Conservation (phyloP, 2,113 vertebrate species). For the Hyperopisus bebe region DNA sequence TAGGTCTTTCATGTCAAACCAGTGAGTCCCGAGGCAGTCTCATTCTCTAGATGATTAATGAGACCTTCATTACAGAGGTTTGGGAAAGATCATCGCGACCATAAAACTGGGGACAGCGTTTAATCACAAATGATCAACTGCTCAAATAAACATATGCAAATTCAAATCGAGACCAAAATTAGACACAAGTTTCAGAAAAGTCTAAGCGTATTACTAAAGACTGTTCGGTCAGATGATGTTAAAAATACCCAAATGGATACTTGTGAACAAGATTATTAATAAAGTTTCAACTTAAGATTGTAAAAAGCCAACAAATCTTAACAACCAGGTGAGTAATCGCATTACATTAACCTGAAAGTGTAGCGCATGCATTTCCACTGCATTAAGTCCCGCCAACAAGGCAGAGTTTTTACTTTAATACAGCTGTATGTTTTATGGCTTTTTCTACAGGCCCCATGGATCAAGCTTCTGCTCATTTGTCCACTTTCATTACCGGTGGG, state of each 20-base stretch:
- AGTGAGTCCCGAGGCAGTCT: background rate
- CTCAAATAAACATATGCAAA: background rate
- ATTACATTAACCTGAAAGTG: background rate
- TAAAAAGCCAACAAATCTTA: background rate
- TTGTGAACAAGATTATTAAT: background rate
- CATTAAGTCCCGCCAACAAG: background rate
- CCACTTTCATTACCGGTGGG: conserved; percentile 28
- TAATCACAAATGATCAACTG: background rate
- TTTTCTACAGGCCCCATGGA: background rate
- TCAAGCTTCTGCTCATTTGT: conserved; percentile 16
- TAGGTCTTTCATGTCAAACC: background rate
- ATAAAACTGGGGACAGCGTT: background rate
- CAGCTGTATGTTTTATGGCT: background rate
- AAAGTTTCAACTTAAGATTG: background rate
- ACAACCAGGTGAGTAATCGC: background rate
- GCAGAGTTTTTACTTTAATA: background rate
- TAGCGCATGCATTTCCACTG: background rate
- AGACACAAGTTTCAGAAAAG: background rate
- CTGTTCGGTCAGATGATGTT: background rate
- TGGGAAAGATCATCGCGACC: background rate
- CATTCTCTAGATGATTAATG: background rate
- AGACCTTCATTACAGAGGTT: background rate
- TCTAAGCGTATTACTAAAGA: background rate
- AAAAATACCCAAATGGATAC: background rate
- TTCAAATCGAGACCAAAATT: background rate